These are phyloP conservation scores for Palythoa caribaeorum DNA, from an alignment of 92 coral and sea anemone genomes.

Conservation along the genomic window DNA sequence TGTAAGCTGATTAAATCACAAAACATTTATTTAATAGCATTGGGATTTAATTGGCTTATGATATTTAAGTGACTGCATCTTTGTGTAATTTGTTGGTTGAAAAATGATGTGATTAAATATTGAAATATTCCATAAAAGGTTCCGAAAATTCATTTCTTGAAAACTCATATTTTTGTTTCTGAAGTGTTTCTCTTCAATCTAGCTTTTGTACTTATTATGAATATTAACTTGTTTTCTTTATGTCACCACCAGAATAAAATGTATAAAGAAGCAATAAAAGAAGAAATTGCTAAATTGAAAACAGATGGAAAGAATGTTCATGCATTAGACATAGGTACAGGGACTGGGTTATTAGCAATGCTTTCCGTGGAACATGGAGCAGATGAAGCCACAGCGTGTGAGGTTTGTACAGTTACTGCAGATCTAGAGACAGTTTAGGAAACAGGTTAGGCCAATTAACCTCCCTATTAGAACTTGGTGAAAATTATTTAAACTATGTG, in stretches of 20 bases:
- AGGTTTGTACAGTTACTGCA: slow-evolving; percentile 56
- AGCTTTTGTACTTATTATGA: too few species aligned
- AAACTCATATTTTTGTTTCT: too few species aligned
- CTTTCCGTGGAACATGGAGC: slow-evolving; percentile 92
- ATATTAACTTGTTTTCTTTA: neutral
- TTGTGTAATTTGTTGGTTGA: too few species aligned
- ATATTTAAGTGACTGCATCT: too few species aligned
- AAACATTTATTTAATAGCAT: too few species aligned
- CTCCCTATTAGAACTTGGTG: neutral
- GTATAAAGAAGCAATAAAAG: slow-evolving; percentile 81
- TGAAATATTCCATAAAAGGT: too few species aligned
- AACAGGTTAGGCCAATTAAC: neutral
- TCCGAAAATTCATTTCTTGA: too few species aligned
- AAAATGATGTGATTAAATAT: too few species aligned
- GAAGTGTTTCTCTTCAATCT: too few species aligned
- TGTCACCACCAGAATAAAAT: slow-evolving; percentile 75
- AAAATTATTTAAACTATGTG: too few species aligned
- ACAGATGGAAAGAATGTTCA: slow-evolving; percentile 60
- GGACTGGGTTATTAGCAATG: slow-evolving; percentile 96
- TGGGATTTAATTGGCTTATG: too few species aligned
- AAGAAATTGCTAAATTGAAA: slow-evolving; percentile 74
- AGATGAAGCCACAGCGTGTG: slow-evolving; percentile 89
- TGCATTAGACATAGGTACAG: slow-evolving; percentile 93
- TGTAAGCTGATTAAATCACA: too few species aligned
- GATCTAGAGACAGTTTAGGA: neutral